phyloP scores from a whole-genome alignment of 1,140 invertebrate genomes.

The Nasonia giraulti region DNA sequence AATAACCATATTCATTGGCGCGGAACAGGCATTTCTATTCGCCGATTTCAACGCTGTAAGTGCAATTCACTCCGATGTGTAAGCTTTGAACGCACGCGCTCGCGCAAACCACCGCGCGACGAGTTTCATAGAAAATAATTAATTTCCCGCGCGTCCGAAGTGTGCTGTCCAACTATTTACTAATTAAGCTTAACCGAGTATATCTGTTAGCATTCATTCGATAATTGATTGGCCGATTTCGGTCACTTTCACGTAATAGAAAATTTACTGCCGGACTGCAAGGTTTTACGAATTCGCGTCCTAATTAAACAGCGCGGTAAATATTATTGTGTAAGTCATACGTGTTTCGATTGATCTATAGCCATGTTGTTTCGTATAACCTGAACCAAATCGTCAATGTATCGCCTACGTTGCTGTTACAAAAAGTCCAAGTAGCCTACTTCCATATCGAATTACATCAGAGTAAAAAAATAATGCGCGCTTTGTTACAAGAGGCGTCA shows the following conservation, averaged over 20 bases:
- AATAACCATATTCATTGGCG: slow-evolving; percentile 94
- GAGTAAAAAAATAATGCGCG: neutral
- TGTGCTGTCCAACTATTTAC: neutral
- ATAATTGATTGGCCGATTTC: slow-evolving; percentile 8
- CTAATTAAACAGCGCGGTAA: too few relatives aligned
- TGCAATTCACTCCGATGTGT: slow-evolving; percentile 50
- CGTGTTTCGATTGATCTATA: too few relatives aligned
- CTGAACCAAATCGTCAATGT: too few relatives aligned
- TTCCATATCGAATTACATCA: neutral
- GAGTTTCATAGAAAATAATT: slow-evolving; percentile 20
- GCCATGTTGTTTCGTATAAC: too few relatives aligned
- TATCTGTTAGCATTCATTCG: slow-evolving; percentile 2
- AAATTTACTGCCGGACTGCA: too few relatives aligned
- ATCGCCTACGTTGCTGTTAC: too few relatives aligned
- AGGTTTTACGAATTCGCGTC: too few relatives aligned
- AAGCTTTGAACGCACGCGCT: neutral
- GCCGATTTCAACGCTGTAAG: slow-evolving; percentile 92
- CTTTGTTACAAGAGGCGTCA: neutral
- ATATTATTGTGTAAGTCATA: too few relatives aligned
- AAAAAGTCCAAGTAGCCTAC: neutral
- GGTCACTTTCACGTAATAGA: neutral
- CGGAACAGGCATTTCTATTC: slow-evolving; percentile 93
- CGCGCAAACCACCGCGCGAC: neutral
- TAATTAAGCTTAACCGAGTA: neutral
- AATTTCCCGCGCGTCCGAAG: neutral